Conservation (phyloP, 1,140 invertebrate genomes). For the Apis florea region DNA sequence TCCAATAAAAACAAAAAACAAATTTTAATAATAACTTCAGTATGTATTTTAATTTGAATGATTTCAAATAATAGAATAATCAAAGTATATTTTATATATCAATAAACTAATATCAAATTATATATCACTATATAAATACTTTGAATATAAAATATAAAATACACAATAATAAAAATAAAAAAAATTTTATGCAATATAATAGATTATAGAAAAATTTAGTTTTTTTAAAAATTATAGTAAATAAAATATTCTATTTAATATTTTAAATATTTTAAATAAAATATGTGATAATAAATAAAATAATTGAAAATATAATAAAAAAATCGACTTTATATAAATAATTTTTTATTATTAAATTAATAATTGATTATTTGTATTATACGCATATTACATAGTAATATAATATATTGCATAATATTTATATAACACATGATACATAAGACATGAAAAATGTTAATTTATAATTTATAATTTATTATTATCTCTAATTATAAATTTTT, state of each 20-base stretch:
- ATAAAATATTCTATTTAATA: background rate
- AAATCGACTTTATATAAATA: background rate
- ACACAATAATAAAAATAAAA: background rate
- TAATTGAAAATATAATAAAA: background rate
- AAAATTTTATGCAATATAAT: background rate
- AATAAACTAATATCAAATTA: no score
- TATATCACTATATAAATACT: no score
- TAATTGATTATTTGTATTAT: background rate
- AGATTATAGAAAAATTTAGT: background rate
- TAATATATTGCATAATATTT: no score
- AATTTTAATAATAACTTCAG: background rate
- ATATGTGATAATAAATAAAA: no score
- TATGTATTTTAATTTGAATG: background rate
- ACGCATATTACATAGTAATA: no score
- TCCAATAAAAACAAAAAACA: constrained; percentile 28
- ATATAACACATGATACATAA: no score
- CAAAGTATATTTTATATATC: background rate
- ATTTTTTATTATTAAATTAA: no score
- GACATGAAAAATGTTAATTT: no score
- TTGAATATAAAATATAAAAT: background rate
- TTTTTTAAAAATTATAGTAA: background rate
- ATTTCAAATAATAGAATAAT: background rate
- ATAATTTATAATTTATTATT: background rate
- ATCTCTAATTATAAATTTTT: background rate
- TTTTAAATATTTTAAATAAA: no score